phyloP scores from a whole-genome alignment of 2,797 vertebrate genomes.

The Parauchenoglanis ngamensis region DNA sequence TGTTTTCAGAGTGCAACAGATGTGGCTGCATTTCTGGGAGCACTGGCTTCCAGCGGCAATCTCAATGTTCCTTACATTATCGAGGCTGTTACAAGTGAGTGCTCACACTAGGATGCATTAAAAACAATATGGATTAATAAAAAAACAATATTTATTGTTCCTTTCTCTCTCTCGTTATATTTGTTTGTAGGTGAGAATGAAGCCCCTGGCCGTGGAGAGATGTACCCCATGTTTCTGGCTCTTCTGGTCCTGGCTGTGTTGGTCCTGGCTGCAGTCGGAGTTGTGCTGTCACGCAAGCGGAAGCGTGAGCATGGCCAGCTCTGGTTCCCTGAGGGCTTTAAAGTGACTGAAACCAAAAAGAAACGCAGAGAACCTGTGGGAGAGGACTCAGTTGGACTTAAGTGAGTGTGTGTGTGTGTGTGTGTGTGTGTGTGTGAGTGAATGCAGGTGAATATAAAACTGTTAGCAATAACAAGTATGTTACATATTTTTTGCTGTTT shows the following conservation, averaged over 20 bases:
- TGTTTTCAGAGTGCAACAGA: constrained; percentile 93
- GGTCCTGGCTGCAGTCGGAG: constrained; percentile 87
- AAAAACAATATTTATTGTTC: background rate
- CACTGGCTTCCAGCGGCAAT: constrained; percentile 89
- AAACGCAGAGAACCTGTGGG: constrained; percentile 92
- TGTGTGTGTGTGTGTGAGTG: constrained; percentile 44
- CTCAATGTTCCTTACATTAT: constrained; percentile 95
- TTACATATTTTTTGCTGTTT: constrained; percentile 36
- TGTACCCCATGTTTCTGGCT: constrained; percentile 79
- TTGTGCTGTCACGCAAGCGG: constrained; percentile 90
- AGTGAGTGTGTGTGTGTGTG: constrained; percentile 83
- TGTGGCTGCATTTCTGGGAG: constrained; percentile 92
- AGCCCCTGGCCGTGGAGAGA: constrained; percentile 59
- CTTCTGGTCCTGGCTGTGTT: constrained; percentile 92
- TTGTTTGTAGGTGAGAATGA: constrained; percentile 80
- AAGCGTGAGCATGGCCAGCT: constrained; percentile 95
- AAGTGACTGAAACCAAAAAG: constrained; percentile 93
- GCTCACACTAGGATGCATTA: too few relatives aligned
- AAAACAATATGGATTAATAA: background rate
- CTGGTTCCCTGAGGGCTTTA: constrained; percentile 98
- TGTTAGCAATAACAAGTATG: constrained; percentile 22
- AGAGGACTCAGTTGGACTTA: constrained; percentile 94
- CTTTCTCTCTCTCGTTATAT: background rate
- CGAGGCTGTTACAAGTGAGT: constrained; percentile 92
- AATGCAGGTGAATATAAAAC: background rate